Evolutionary conservation across 2,113 vertebrate genomes (phyloP).

Genomic region (Elanus axillaris): DNA sequence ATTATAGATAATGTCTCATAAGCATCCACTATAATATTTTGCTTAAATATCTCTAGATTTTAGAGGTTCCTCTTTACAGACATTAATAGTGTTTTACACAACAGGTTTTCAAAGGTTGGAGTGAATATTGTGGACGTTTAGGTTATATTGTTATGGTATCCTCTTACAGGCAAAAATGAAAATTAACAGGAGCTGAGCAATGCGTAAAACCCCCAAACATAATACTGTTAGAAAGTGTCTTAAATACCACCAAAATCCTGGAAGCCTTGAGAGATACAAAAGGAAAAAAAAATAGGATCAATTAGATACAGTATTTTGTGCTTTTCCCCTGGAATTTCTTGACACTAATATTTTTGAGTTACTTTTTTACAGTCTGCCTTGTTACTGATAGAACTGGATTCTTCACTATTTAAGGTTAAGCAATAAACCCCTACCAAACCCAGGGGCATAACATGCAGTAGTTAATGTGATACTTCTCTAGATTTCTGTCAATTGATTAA

Average conservation of each 20-base stretch:
- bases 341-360: neutral
- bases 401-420: neutral
- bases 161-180: neutral
- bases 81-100: neutral
- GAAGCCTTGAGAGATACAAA: neutral
- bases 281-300: neutral
- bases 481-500: neutral
- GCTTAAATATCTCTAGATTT: neutral
- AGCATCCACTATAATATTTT: neutral
- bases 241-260: neutral
- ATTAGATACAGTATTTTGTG: neutral
- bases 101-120: neutral
- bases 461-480: neutral
- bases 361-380: neutral
- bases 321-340: neutral
- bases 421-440: neutral
- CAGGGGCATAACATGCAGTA: neutral
- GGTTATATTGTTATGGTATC: neutral
- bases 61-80: neutral
- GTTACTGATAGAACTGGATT: neutral
- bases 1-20: neutral
- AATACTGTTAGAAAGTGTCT: neutral
- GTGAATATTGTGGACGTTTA: neutral
- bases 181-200: neutral
- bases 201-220: accelerated